Conservation (phyloP, 1,140 invertebrate genomes). For the Linepithema humile region DNA sequence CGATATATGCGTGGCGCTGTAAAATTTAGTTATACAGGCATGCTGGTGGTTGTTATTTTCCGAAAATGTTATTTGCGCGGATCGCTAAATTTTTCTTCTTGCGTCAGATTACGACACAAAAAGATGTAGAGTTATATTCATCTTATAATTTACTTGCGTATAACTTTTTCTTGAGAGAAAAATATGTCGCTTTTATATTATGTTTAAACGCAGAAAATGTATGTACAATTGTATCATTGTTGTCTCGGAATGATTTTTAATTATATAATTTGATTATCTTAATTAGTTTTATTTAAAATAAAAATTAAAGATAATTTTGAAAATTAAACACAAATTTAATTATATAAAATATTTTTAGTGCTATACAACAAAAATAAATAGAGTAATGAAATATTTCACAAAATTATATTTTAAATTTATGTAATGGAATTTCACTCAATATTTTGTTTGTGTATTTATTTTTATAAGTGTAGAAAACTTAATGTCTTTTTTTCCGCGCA, state of each 20-base stretch:
- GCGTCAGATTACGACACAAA: background rate
- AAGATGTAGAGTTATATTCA: background rate
- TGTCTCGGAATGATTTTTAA: background rate
- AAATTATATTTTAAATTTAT: too few species aligned
- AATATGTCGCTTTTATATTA: background rate
- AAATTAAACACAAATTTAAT: background rate
- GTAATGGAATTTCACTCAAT: background rate
- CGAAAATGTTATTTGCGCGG: slow-evolving; percentile 6
- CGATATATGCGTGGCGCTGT: background rate
- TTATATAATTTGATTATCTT: background rate
- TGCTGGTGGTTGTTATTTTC: background rate
- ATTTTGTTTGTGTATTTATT: background rate
- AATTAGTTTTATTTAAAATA: background rate
- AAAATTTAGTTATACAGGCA: background rate
- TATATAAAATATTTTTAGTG: background rate
- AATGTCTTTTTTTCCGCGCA: background rate
- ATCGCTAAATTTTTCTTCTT: background rate
- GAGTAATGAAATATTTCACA: background rate
- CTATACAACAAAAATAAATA: background rate
- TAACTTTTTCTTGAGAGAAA: background rate
- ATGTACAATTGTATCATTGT: background rate
- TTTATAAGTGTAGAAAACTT: slow-evolving; percentile 4
- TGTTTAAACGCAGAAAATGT: background rate
- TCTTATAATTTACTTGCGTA: background rate
- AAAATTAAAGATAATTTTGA: background rate